A percentile compares a stretch with the other conserved stretches of the same genome.
Evolutionary conservation across 2,797 vertebrate genomes (phyloP).

Genomic region (Malurus splendens): DNA sequence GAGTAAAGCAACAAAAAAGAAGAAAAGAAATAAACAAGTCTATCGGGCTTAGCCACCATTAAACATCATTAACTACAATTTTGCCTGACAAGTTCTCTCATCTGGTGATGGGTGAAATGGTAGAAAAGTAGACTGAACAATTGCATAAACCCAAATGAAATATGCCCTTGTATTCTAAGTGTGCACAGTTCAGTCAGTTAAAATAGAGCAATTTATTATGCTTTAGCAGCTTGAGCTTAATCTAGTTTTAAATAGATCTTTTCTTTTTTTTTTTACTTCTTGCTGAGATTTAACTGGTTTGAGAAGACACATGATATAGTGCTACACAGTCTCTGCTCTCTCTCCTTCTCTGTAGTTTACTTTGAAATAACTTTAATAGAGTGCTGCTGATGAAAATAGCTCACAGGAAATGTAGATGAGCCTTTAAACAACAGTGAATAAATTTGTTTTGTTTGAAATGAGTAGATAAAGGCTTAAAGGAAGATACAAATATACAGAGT

Average conservation of each 20-base stretch:
- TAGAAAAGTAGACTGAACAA: conserved; percentile 63
- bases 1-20: conserved; percentile 58
- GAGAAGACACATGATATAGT: conserved; percentile 47
- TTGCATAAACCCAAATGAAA: conserved; percentile 64
- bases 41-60: conserved; percentile 57
- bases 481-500: background rate
- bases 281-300: conserved; percentile 50
- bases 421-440: conserved; percentile 37
- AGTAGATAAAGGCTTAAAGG: conserved; percentile 31
- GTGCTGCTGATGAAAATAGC: conserved; percentile 39
- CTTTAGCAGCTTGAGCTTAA: conserved; percentile 57
- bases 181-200: conserved; percentile 62
- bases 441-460: conserved; percentile 55
- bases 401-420: conserved; percentile 44
- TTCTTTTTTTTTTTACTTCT: conserved; percentile 45
- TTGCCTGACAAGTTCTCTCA: conserved; percentile 65
- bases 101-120: conserved; percentile 59
- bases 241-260: conserved; percentile 62
- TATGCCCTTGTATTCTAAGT: conserved; percentile 61
- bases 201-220: conserved; percentile 66
- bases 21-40: conserved; percentile 54
- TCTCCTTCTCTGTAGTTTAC: conserved; percentile 24
- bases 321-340: background rate
- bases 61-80: conserved; percentile 70
- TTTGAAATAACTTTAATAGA: conserved; percentile 54